Evolutionary conservation across 2,888 invertebrate genomes (phyloP), one percentile per base, ranked within the genome.

Genomic region (Diarsia mendica): DNA sequence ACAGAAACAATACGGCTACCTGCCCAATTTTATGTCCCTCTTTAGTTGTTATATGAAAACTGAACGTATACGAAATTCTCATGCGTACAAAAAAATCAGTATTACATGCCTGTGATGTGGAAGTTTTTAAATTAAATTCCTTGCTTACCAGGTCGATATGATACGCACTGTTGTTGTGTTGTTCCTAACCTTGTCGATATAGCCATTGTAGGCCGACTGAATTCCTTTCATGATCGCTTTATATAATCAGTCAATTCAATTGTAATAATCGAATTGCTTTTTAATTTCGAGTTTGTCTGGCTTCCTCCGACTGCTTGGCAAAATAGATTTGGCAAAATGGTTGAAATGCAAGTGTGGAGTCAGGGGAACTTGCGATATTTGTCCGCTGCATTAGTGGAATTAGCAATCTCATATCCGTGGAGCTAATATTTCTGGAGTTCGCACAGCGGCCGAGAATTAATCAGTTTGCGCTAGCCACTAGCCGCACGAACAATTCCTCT

Each of bases 361-460:
- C 84, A 90, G 87, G 89, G 90, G 89, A 93, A 92, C 91, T 92
- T 90, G 90, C 88, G 91, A 92, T 95, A 95, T 95, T 95, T 95
- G 95, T 95, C 92, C 93, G 89, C 91, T 95, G 96, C 96, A 96
- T 96, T 96, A 96, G 95, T 91, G 94, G 93, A 94, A 96, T 96
- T 96, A 96, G 94, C 93, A 96, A 95, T 96, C 95, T 95, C 95
- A 94, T 94, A 94, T 93, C 93, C 91, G 92, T 87, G 89, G 86
- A 91, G 92, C 94, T 95, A 94, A 95, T 96, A 94, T 94, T 94
- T 95, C 95, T 94, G 92, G 93, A 93, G 93, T 93, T 92, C 92
- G 93, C 92, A 91, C 91, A 91, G 88, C 89, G 91, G 90, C 90
- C 90, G 93, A 91, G 93, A 94, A 95, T 95, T 96, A 96, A 96